Evolutionary conservation across 2,113 vertebrate species (phyloP).

Genomic region (Carollia perspicillata): DNA sequence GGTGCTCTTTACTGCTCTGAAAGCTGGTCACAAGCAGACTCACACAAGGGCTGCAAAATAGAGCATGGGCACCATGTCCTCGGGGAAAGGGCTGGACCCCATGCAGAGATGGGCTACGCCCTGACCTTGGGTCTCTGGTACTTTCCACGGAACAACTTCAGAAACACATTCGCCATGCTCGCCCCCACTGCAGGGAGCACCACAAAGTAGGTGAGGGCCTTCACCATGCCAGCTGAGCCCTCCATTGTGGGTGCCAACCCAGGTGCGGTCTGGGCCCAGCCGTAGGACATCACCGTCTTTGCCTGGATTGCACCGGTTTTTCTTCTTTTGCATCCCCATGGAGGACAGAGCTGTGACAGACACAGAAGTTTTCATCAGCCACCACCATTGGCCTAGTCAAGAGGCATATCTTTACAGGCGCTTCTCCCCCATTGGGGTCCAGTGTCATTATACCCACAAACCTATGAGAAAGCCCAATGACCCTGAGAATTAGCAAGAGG

Average conservation of each 20-base stretch:
- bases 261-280: not conserved
- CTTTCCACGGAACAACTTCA: constrained; percentile 77
- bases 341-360: not conserved
- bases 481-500: not conserved
- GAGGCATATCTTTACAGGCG: not conserved
- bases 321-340: not conserved
- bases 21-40: constrained; percentile 85
- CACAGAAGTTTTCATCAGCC: not conserved
- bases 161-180: constrained; percentile 86
- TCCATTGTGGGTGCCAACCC: not conserved
- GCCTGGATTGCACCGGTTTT: not conserved
- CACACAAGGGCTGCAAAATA: constrained; percentile 84
- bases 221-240: constrained; percentile 81
- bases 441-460: not conserved
- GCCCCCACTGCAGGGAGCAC: constrained; percentile 83
- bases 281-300: not conserved
- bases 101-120: constrained; percentile 83
- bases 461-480: not conserved
- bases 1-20: constrained; percentile 86
- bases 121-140: constrained; percentile 82
- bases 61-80: constrained; percentile 85
- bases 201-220: constrained; percentile 82
- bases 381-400: fast-evolving
- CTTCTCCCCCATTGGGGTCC: not conserved
- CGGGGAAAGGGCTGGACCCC: constrained; percentile 88